Conservation (phyloP, 37 sponge, comb jelly and placozoan species). For the Axinella damicornis region DNA sequence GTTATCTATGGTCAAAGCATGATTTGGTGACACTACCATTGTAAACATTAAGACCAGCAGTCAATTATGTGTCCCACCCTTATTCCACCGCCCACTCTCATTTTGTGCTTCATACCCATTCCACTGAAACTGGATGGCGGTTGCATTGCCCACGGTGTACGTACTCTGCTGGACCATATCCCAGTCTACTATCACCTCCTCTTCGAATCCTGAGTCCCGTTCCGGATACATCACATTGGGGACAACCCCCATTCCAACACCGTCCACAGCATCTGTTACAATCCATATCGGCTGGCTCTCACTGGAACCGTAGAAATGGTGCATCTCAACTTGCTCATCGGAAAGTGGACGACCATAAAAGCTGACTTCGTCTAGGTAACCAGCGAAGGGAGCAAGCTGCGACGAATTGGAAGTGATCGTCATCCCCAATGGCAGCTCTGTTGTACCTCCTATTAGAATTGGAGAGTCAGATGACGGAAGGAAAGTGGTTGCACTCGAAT, state of each 20-base stretch:
- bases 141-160: neutral
- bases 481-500: neutral
- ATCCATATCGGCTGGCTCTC: conserved; percentile 65
- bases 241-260: conserved; percentile 9
- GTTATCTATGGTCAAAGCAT: too few species aligned
- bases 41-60: too few species aligned
- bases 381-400: conserved; percentile 45
- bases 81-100: neutral
- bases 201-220: neutral
- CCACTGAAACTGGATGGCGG: conserved; percentile 54
- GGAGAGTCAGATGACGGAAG: neutral
- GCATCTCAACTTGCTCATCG: neutral
- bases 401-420: too few species aligned
- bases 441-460: conserved; percentile 51
- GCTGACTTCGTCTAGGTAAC: conserved; percentile 62
- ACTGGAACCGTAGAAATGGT: conserved; percentile 61
- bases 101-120: conserved; percentile 53
- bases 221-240: conserved; percentile 22
- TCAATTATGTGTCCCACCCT: too few species aligned
- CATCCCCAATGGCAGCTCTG: neutral
- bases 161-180: neutral
- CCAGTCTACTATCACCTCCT: conserved; percentile 43
- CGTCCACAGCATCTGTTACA: conserved; percentile 40
- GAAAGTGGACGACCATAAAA: conserved; percentile 41
- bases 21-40: too few species aligned